A percentile compares a stretch with the other conserved stretches of the same genome.
Evolutionary conservation across 2,797 vertebrate genomes (phyloP).

Genomic region (Cyprinella venusta): DNA sequence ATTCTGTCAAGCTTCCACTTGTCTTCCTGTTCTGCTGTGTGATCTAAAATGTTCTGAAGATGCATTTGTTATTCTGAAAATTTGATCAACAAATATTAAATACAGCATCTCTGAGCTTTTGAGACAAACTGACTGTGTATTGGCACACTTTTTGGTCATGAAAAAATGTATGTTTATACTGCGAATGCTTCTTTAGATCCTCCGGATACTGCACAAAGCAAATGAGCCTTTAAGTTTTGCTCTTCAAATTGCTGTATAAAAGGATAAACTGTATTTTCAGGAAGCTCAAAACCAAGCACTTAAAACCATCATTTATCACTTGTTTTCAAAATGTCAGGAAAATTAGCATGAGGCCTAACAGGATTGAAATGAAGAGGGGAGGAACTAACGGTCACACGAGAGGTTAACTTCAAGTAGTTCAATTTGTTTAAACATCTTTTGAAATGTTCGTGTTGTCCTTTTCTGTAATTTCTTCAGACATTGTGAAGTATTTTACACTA

Average conservation of each 20-base stretch:
- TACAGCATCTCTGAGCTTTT: conserved; percentile 12
- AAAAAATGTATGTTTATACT: not conserved
- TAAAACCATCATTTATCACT: not conserved
- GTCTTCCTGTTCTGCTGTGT: conserved; percentile 14
- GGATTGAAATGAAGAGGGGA: not conserved
- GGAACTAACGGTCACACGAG: not conserved
- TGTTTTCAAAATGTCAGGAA: not conserved
- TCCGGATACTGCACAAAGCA: not conserved
- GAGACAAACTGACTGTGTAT: conserved; percentile 5
- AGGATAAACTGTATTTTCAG: not conserved
- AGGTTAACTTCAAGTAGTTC: not conserved
- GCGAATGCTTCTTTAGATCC: not conserved
- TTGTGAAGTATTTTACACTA: not conserved
- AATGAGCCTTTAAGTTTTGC: not conserved
- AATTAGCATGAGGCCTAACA: not conserved
- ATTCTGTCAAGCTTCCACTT: conserved; percentile 26
- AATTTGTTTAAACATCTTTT: not conserved
- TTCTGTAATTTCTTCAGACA: not conserved
- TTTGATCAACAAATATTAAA: conserved; percentile 30
- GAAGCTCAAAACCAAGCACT: not conserved
- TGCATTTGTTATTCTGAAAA: conserved; percentile 26
- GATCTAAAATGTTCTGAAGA: conserved; percentile 45
- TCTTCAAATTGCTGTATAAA: not conserved
- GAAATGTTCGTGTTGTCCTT: not conserved
- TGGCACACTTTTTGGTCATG: not conserved